Base-by-base conservation (phyloP, 2,888 invertebrate genomes). In the Glaucopsyche alexis region DNA sequence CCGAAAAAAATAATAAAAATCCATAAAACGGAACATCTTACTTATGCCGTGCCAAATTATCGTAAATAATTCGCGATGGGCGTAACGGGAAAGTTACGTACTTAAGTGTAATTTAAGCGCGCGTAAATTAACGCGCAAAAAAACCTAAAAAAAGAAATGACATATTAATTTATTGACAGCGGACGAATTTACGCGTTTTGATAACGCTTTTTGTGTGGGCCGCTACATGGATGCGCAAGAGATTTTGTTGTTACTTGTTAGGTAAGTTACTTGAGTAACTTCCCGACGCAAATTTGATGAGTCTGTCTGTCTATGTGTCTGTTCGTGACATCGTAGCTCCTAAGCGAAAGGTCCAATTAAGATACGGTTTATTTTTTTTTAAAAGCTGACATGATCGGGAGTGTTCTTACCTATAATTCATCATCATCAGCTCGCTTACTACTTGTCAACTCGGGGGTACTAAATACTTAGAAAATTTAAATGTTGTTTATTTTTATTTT, bases 41-140 rank as follows among this genome's bases (percentile, higher is more conserved):
- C 71, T 77, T 76, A 66, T 74, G 69, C 71, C 67, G 75, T 75
- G 74, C 74, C 67, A 75, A 76, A 77, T 77, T 75, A 76, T 76
- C 67, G 74, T 76, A 80, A 80, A 79, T 78, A 77, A 79, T 81
- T 81, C 79, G 72, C 74, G 76, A 74, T 76, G 66, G 73, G 74
- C 65, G 76, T 77, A 76, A 78, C 77, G 75, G 78, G 72, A 77
- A 76, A 77, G 77, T 78, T 78, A 76, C 73, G 76, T 74, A 76
- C 74, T 77, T 77, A 79, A 79, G 78, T 75, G 74, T 75, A 72
- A 76, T 79, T 77, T 79, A 73, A 73, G 73, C 74, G 49, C 67
- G 74, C 71, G 74, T 71, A 74, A 75, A 70, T 74, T 73, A 60
- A 69, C 70, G 49, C 70, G 72, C 72, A 69, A 72, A 29, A 69